Base-by-base conservation (phyloP, 2,797 vertebrate species). In the Phalanger gymnotis region DNA sequence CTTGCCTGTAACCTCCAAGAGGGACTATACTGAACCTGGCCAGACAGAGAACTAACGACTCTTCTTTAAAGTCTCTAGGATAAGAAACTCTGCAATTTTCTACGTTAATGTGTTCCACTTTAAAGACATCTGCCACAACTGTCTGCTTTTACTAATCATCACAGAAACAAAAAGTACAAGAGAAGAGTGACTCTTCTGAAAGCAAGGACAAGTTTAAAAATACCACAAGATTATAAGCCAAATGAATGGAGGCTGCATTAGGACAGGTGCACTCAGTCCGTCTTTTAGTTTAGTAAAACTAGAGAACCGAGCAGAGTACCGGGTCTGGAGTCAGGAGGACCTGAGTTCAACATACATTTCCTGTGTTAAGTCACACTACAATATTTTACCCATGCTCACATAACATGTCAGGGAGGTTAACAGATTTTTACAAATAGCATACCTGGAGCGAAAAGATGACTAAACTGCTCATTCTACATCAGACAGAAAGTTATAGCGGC, bases 351-450 rank as follows among this genome's bases (percentile, higher is more conserved):
- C n/a, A n/a, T 51, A 12, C 52, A 66, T 61, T 93, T 51, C n/a
- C 66, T 13, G 54, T 40, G 93, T 11, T 93, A 1, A 90, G 28
- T 81, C 51, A n/a, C 13, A 91, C 54, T n/a, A 91, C 14, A 93
- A 55, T 22, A 51, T 51, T 87, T 87, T 47, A 51, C 47, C 90
- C 90, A 52, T 92, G 90, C 93, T 58, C 47, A 47, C 54, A 93
- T n/a, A 54, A 14, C 56, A 92, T 92, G 9, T 87, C 73, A 90
- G 91, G 9, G 66, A 28, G 56, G 54, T 30, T 94, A 57, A 14
- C 57, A 93, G 73, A 92, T 90, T 90, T 95, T 94, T 73, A 90
- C 54, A 94, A 94, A 51, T 53, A 53, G 73, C 47, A 10, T 61
- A 95, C 31, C 12, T 87, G 90, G 25, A 90, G 47, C 58, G 55